Evolutionary conservation across 2,797 vertebrate genomes (phyloP).

Genomic region (Acanthornis magna): DNA sequence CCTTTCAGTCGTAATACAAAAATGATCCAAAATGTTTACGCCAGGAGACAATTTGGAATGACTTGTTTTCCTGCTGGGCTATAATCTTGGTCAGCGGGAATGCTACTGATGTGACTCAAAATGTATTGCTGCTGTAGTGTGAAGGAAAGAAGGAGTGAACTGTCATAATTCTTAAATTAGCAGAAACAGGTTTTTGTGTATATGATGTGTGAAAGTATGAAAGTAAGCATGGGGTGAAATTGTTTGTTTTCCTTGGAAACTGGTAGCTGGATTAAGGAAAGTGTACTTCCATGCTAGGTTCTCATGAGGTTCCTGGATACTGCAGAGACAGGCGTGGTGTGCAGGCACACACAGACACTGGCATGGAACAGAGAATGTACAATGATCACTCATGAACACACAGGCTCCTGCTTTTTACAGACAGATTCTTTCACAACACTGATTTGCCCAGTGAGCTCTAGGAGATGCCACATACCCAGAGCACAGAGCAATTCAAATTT

Average conservation of each 20-base stretch:
- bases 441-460: neutral
- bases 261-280: neutral
- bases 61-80: conserved; percentile 65
- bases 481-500: neutral
- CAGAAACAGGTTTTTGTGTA: neutral
- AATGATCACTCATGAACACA: neutral
- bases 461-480: neutral
- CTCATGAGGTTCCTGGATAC: neutral
- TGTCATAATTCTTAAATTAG: conserved; percentile 56
- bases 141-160: conserved; percentile 42
- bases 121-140: conserved; percentile 4
- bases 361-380: neutral
- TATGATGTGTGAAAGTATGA: neutral
- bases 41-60: conserved; percentile 61
- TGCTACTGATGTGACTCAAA: conserved; percentile 44
- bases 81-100: conserved; percentile 65
- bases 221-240: neutral
- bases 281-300: neutral
- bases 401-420: neutral
- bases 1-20: conserved; percentile 35
- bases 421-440: neutral
- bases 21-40: conserved; percentile 59
- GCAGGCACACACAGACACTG: neutral
- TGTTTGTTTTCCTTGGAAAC: conserved; percentile 31
- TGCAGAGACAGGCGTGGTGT: neutral